Conservation (phyloP, 2,888 invertebrate species). For the Xestoiulus laeticollis region DNA sequence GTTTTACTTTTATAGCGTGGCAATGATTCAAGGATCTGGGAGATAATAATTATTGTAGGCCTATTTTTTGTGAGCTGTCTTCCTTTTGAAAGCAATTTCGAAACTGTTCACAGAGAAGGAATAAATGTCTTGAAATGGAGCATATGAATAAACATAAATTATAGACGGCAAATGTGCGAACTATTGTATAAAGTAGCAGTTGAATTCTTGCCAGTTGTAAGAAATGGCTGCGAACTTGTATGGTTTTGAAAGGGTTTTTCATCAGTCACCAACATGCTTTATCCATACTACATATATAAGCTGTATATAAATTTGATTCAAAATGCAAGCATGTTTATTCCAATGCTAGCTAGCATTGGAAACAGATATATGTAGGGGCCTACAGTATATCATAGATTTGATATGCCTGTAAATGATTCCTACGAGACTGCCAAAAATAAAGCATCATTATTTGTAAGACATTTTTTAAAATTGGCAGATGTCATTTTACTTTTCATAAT, state of each 20-base stretch:
- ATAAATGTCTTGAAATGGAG: not conserved
- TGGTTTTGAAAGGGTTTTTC: not conserved
- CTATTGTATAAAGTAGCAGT: not conserved
- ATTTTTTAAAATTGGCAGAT: no score
- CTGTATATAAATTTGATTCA: not conserved
- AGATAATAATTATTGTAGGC: conserved; percentile 15
- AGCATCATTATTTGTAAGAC: no score
- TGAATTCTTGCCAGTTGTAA: not conserved
- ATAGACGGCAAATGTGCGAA: conserved; percentile 5
- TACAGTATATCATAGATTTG: no score
- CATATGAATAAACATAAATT: conserved; percentile 22
- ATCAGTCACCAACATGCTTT: not conserved
- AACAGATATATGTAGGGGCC: no score
- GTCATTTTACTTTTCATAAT: no score
- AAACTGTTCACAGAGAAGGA: not conserved
- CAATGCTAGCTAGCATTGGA: no score
- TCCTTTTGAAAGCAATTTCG: conserved; percentile 23
- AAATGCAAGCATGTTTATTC: no score
- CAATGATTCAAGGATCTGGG: conserved; percentile 35
- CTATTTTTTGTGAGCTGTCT: not conserved
- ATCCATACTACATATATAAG: not conserved
- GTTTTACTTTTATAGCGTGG: conserved; percentile 37
- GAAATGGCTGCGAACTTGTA: not conserved
- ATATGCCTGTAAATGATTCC: no score
- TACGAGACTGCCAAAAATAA: no score